Evolutionary conservation across 1,140 invertebrate species (phyloP), one percentile per base, ranked within the genome.

Genomic region (Ostrea edulis): DNA sequence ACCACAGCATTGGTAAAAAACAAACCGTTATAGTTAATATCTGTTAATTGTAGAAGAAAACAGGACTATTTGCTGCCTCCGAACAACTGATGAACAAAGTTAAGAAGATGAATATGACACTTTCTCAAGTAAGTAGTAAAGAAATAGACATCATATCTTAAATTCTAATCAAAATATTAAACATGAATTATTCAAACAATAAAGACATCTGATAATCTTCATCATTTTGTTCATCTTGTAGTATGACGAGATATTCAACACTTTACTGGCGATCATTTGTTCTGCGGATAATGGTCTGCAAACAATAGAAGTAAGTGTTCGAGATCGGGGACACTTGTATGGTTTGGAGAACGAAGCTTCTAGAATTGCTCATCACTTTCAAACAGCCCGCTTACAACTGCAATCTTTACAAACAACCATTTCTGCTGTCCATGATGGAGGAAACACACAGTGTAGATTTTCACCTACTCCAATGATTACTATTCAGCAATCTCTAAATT

Each of bases 401-500:
- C 1, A 44, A 44, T 44, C 35, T 77, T 77, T 77, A 77, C 68
- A 77, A 77, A 77, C 14, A 14, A 22, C 8, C 25, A 25, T 22
- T 7, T 0, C 25, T 9, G 25, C 68, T 35, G 35, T 25, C 14
- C 4, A 25, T 14, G 29, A 44, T 35, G 29, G 68, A 77, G 29
- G 68, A 77, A 35, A 25, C 22, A 2, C 3, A 1, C 68, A 77
- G 29, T 77, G 68, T 77, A 8, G 8, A 4, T 25, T 14, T 4
- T 25, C 11, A 11, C 8, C 68, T 11, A 14, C 68, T 0, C 68
- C 14, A 29, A 12, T n/a, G 55, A 17, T 5, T 29, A 5, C 68
- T 77, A 29, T 29, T 29, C 68, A 35, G 35, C 68, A 77, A 77
- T 77, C 35, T 77, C 68, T 77, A 25, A 77, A 77, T 14, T 77